Conservation (phyloP, 2,888 invertebrate genomes). For the Drosophila koepferae region DNA sequence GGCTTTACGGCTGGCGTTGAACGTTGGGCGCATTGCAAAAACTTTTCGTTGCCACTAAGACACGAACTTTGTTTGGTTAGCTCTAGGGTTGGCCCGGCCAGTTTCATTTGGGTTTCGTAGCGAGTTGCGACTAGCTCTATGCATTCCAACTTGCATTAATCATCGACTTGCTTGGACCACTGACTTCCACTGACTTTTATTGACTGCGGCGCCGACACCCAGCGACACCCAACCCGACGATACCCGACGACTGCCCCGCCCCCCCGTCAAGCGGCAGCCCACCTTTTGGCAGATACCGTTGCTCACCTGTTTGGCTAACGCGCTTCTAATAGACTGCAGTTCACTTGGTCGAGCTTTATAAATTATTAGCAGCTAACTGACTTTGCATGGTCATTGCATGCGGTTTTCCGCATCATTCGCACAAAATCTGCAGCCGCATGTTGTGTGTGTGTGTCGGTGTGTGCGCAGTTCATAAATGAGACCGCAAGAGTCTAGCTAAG, state of each 20-base stretch:
- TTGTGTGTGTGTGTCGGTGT: conserved; percentile 9
- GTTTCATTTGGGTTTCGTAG: conserved; percentile 57
- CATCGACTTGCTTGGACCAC: conserved; percentile 69
- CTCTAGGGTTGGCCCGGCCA: conserved; percentile 24
- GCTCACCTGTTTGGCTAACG: conserved; percentile 63
- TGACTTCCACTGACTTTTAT: conserved; percentile 66
- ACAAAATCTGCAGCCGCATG: conserved; percentile 16
- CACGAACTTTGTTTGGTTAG: conserved; percentile 46
- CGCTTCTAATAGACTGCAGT: conserved; percentile 75
- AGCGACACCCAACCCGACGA: not conserved
- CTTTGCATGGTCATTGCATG: conserved; percentile 72
- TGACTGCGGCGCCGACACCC: conserved; percentile 49
- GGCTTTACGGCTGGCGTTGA: conserved; percentile 22
- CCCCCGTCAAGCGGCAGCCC: not conserved
- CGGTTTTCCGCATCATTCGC: conserved; percentile 32
- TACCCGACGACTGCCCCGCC: not conserved
- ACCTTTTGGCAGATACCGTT: not conserved
- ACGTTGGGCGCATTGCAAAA: conserved; percentile 29
- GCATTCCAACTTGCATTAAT: conserved; percentile 73
- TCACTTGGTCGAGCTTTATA: conserved; percentile 66
- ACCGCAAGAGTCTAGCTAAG: conserved; percentile 74
- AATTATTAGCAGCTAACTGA: conserved; percentile 72
- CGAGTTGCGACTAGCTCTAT: conserved; percentile 37
- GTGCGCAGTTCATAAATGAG: conserved; percentile 69
- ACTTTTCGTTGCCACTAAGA: conserved; percentile 37